A percentile compares a stretch with the other conserved stretches of the same genome.
Evolutionary conservation across 2,797 vertebrate species (phyloP).

Genomic region (Melanotaenia parkinsoni): DNA sequence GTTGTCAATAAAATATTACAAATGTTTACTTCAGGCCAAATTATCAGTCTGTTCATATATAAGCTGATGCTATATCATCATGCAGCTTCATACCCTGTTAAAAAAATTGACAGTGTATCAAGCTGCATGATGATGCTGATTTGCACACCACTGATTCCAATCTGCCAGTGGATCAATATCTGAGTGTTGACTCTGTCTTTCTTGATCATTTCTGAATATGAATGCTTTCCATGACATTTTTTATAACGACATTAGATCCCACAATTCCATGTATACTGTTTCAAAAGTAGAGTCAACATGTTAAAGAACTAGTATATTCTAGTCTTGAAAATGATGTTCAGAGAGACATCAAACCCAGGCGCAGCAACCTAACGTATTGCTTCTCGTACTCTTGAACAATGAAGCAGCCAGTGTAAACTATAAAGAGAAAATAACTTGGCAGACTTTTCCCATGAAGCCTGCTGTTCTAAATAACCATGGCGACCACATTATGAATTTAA

Average conservation of each 20-base stretch:
- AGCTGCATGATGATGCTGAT: too few relatives aligned
- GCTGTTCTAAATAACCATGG: background rate
- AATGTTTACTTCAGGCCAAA: too few relatives aligned
- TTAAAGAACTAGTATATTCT: background rate
- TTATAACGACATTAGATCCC: background rate
- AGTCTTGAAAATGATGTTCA: background rate
- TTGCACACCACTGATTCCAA: too few relatives aligned
- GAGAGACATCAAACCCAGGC: background rate
- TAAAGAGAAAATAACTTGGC: background rate
- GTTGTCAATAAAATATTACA: too few relatives aligned
- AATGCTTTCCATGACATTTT: background rate
- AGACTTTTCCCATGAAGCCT: too few relatives aligned
- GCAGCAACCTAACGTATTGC: background rate
- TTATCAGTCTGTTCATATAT: too few relatives aligned
- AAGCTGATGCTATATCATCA: too few relatives aligned
- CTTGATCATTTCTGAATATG: conserved; percentile 23
- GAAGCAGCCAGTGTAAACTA: background rate
- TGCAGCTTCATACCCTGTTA: too few relatives aligned
- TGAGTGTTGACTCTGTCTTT: conserved; percentile 14
- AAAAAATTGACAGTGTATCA: too few relatives aligned
- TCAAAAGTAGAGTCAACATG: background rate
- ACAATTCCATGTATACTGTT: background rate
- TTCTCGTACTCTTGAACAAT: background rate
- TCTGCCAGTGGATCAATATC: conserved; percentile 6
- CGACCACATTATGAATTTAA: background rate